Evolutionary conservation across 2,113 vertebrate genomes (phyloP), one percentile per base, ranked within the genome.

Genomic region (Equus quagga): DNA sequence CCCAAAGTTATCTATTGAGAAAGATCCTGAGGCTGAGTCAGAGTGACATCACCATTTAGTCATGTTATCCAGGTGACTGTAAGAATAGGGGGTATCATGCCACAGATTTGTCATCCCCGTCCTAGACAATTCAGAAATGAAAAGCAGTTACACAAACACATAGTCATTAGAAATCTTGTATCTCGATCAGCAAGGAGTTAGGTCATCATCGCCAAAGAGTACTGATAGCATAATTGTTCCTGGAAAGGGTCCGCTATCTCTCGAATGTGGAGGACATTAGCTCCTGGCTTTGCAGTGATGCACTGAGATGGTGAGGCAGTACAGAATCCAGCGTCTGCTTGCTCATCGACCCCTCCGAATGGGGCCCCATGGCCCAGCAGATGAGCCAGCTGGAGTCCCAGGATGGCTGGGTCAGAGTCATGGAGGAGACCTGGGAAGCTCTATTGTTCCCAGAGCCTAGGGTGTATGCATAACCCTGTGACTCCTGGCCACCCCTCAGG

Each of bases 311-410:
- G n/a, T 5, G 44, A 76, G 13, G 15, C 0, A 0, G 76, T 23
- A n/a, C 6, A 17, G n/a, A 58, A 46, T n/a, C 10, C 36, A 41
- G 69, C 5, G 31, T 65, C 26, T 44, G 18, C 78, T 89, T n/a
- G 31, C 19, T 83, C 23, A 23, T 2, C 0, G 2, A 26, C n/a
- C 7, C 10, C n/a, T 92, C 46, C 0, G 26, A 64, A 41, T 6
- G 33, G 28, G 17, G 26, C 6, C 46, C 67, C 3, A 1, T 15
- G 69, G 36, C 86, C 8, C 1, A 21, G n/a, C 60, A 21, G 10
- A 56, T 56, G 86, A 28, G 58, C 65, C 69, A 2, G 26, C n/a
- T 26, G 18, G 36, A 91, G 51, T 60, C 65, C 36, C 26, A n/a
- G 54, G 89, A 33, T 41, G 17, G 3, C 49, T 54, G 19, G 2